Evolutionary conservation across 1,140 invertebrate genomes (phyloP).

Genomic region (Apis dorsata): DNA sequence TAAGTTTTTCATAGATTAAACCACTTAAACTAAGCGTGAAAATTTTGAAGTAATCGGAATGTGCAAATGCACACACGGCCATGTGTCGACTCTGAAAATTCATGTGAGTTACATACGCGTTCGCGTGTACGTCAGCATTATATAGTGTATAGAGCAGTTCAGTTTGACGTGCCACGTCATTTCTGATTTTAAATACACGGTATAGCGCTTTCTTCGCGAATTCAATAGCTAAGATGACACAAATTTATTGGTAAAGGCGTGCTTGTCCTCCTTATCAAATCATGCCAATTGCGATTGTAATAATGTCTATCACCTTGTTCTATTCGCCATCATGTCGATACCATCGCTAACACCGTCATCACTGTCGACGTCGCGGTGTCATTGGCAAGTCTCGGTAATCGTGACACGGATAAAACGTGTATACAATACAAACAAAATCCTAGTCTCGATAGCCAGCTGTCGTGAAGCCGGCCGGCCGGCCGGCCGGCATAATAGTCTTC

Average conservation of each 20-base stretch:
- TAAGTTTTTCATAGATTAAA: conserved; percentile 64
- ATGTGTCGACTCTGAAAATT: conserved; percentile 13
- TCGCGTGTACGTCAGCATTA: conserved; percentile 24
- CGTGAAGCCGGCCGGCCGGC: conserved; percentile 62
- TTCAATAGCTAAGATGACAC: background rate
- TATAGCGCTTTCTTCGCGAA: conserved; percentile 9
- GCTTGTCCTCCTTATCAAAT: conserved; percentile 25
- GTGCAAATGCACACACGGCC: conserved; percentile 3
- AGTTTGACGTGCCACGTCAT: conserved; percentile 54
- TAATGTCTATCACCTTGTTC: conserved; percentile 32
- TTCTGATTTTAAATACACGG: conserved; percentile 8
- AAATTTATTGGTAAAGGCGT: conserved; percentile 35
- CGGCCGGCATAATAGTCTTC: conserved; percentile 26
- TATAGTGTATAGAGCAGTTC: background rate
- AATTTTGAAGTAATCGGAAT: background rate
- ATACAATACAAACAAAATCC: conserved; percentile 49
- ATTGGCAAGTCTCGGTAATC: conserved; percentile 20
- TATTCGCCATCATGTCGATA: conserved; percentile 25
- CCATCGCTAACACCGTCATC: conserved; percentile 4
- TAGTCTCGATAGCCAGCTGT: conserved; percentile 55
- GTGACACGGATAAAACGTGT: conserved; percentile 32
- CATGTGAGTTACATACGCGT: conserved; percentile 27
- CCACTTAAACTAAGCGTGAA: background rate
- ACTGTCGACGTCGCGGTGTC: conserved; percentile 32
- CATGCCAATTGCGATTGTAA: conserved; percentile 26